These are phyloP conservation scores for Petrosia ficiformis DNA, from an alignment of 37 sponge, comb jelly and placozoan genomes.

Conservation along the genomic window DNA sequence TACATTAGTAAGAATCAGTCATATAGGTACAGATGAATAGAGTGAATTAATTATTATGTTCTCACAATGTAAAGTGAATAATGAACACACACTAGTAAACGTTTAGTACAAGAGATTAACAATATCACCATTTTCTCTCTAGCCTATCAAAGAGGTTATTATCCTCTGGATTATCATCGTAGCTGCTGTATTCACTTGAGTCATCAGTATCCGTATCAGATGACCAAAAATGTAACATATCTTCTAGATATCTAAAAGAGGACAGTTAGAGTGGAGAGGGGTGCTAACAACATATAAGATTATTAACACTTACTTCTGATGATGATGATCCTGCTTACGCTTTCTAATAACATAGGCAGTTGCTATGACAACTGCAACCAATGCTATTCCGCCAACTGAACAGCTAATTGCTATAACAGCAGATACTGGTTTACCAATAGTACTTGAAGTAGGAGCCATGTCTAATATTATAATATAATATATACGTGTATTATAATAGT, in stretches of 20 bases:
- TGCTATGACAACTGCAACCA: neutral
- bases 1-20: no score
- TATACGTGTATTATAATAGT: no score
- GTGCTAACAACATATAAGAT: no score
- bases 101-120: no score
- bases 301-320: neutral
- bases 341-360: neutral
- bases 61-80: no score
- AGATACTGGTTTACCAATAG: no score
- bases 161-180: neutral
- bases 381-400: neutral
- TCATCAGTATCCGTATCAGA: neutral
- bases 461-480: no score
- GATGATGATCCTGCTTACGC: neutral
- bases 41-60: no score
- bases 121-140: neutral
- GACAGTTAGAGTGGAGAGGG: no score
- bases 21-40: no score
- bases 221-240: neutral
- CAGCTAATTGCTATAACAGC: neutral
- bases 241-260: neutral
- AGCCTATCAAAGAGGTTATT: conserved; percentile 6
- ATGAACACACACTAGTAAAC: no score
- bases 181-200: neutral
- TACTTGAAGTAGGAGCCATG: no score